A percentile compares a stretch with the other conserved stretches of the same genome.
Evolutionary conservation across 2,888 invertebrate genomes (phyloP).

Genomic region (Schrankia costaestrigalis): DNA sequence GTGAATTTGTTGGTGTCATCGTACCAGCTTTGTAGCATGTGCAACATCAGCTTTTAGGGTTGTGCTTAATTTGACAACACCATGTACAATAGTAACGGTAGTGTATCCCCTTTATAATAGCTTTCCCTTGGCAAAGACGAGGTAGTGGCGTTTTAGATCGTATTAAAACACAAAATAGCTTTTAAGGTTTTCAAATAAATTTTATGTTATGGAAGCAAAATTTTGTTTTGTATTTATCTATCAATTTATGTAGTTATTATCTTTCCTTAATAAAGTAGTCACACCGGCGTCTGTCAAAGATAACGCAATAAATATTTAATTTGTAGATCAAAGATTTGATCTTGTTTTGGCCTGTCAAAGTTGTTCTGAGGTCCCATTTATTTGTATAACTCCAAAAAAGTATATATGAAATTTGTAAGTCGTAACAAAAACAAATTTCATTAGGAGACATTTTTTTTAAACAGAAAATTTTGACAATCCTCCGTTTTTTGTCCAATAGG

Average conservation of each 20-base stretch:
- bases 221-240: too few relatives aligned
- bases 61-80: slow-evolving; percentile 25
- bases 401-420: slow-evolving; percentile 31
- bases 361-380: slow-evolving; percentile 8
- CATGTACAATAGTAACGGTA: slow-evolving; percentile 11
- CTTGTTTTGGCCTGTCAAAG: not conserved
- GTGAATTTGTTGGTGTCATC: slow-evolving; percentile 49
- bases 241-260: too few relatives aligned
- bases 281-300: too few relatives aligned
- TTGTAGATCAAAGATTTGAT: not conserved
- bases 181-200: too few relatives aligned
- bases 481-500: slow-evolving; percentile 28
- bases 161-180: not conserved
- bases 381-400: slow-evolving; percentile 20
- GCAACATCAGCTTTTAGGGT: slow-evolving; percentile 35
- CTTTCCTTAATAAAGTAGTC: too few relatives aligned
- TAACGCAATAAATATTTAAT: too few relatives aligned
- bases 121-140: not conserved
- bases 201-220: too few relatives aligned
- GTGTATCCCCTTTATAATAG: slow-evolving; percentile 1
- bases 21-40: slow-evolving; percentile 33
- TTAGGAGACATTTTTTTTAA: slow-evolving; percentile 42
- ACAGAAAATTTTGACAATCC: slow-evolving; percentile 35
- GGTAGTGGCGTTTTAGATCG: not conserved
- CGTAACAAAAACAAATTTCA: slow-evolving; percentile 48